Evolutionary conservation across 2,888 invertebrate species (phyloP).

Genomic region (Eupithecia tripunctaria): DNA sequence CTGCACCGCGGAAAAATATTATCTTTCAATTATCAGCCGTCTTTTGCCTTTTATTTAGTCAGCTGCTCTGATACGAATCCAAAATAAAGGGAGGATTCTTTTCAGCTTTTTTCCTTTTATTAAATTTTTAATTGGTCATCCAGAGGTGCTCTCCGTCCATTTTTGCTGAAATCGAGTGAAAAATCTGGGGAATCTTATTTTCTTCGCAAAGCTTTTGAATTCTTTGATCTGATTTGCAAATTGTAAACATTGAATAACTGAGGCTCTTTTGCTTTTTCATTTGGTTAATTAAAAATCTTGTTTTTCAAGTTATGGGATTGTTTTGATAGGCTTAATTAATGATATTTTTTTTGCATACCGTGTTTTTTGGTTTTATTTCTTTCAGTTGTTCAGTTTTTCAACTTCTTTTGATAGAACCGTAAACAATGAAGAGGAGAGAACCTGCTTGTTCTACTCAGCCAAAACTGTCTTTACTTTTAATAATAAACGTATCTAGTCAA

Average conservation of each 20-base stretch:
- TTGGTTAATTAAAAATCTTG: constrained; percentile 14
- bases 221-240: constrained; percentile 33
- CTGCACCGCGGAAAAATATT: constrained; percentile 70
- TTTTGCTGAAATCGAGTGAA: constrained; percentile 41
- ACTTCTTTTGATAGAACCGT: background rate
- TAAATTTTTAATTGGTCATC: constrained; percentile 48
- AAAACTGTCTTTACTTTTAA: background rate
- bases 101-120: constrained; percentile 42
- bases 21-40: constrained; percentile 72
- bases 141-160: constrained; percentile 36
- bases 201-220: constrained; percentile 28
- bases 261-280: constrained; percentile 19
- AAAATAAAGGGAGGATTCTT: constrained; percentile 60
- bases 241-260: constrained; percentile 30
- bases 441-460: background rate
- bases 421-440: background rate
- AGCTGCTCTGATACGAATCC: constrained; percentile 65
- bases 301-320: constrained; percentile 7
- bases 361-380: background rate
- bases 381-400: background rate
- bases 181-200: constrained; percentile 38
- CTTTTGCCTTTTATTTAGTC: constrained; percentile 66
- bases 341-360: background rate
- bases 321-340: constrained; percentile 7
- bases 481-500: background rate